Evolutionary conservation across 2,113 vertebrate species (phyloP), one percentile per base, ranked within the genome.

Genomic region (Balaeniceps rex): DNA sequence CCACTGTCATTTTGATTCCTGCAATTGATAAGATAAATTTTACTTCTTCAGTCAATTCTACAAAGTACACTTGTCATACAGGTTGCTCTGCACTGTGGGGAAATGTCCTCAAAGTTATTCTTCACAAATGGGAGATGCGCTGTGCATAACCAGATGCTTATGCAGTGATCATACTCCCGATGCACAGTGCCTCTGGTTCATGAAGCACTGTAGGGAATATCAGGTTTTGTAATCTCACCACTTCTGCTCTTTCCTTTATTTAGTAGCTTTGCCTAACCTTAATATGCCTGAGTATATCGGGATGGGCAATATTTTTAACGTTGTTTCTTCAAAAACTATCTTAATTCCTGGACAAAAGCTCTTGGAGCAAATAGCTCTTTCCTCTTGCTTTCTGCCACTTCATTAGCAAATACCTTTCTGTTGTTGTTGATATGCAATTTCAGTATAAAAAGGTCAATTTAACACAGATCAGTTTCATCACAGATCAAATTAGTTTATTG

Each of bases 261-360:
- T 85, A 42, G 19, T 57, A 76, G 42, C 58, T 84, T 26, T 57
- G 33, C 25, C 57, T 61, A 61, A 40, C 33, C 25, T 91, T 58
- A 77, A 9, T 71, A 49, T 71, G 21, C 23, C 36, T 0, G 1
- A 66, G 9, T 65, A 24, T 51, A 26, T 66, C 0, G 0, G 9
- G 10, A 42, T 46, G 28, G 31, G 18, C 33, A 89, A 63, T n/a
- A 55, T 31, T 63, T 66, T 83, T 55, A 78, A 78, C 26, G 17
- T 47, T 29, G 21, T 22, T 86, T 66, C 47, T 81, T 81, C 28
- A 24, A 71, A 49, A 82, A 23, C 12, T 25, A 7, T 16, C 54
- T 72, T 57, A 66, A 58, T 69, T 14, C 34, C 36, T 24, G 25
- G 7, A 64, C 7, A 63, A 87, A 31, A n/a, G 9, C 13, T n/a